Evolutionary conservation across 2,797 vertebrate species (phyloP), one percentile per base, ranked within the genome.

Genomic region (Propithecus deckenii): DNA sequence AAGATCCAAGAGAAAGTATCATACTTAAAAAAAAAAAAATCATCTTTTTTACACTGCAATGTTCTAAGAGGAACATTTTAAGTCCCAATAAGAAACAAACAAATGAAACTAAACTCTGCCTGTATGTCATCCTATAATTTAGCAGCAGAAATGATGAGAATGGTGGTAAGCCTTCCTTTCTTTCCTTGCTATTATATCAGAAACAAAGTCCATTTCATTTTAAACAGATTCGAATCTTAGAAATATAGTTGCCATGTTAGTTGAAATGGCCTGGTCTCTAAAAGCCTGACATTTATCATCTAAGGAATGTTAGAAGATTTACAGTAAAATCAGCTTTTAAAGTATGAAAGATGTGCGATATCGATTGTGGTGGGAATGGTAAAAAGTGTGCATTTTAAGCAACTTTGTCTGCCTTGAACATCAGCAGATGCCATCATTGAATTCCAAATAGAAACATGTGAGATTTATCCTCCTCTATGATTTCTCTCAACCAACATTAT

Each of bases 241-340:
- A 90, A 96, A 93, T 97, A 94, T 13, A 97, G 90, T 97, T 97
- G 89, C 96, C 96, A 92, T 86, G 79, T 87, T 94, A 85, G 61
- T 96, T 95, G 35, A 96, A 96, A 97, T 76, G 32, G 95, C 95
- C 89, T 97, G 74, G 95, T 97, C 97, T 79, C 97, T 98, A 71
- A 97, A 97, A 98, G 95, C 97, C 28, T 97, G 96, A 72, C 85
- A 92, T 98, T 98, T 98, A 98, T 98, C 98, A 98, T 97, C 97
- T 95, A 95, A 97, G 95, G 97, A 98, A 98, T 98, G 96, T 97
- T 98, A 95, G 96, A 97, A 98, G 98, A 99, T 98, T 98, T 98
- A 98, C 98, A 98, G 98, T 98, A 98, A 98, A 98, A 98, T 98
- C 97, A 98, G 98, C 97, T 98, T 98, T 98, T 98, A 98, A 98